phyloP scores from a whole-genome alignment of 2,797 vertebrate genomes.

The Lutjanus campechanus region DNA sequence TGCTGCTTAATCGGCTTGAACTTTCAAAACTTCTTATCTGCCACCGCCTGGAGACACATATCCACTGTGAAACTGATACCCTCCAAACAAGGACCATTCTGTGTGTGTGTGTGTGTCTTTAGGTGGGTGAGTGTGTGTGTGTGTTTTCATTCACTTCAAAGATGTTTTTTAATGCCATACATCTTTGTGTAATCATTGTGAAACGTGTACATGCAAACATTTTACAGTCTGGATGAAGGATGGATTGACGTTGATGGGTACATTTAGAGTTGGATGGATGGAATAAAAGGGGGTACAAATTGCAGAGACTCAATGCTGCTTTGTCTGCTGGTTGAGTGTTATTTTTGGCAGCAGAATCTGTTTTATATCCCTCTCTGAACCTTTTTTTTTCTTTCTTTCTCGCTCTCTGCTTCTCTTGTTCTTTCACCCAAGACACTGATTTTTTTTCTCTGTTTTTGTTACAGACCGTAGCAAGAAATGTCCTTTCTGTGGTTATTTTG shows the following conservation, averaged over 20 bases:
- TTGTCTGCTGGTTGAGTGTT: slow-evolving; percentile 35
- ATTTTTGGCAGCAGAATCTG: slow-evolving; percentile 42
- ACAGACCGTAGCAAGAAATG: neutral
- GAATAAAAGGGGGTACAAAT: slow-evolving; percentile 3
- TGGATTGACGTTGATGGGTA: slow-evolving; percentile 2
- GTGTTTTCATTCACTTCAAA: neutral
- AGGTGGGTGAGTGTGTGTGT: slow-evolving; percentile 1
- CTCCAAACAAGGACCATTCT: slow-evolving; percentile 34
- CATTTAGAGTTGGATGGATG: neutral
- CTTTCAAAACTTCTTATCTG: slow-evolving; percentile 67
- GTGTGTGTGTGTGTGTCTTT: slow-evolving; percentile 16
- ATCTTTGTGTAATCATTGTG: neutral
- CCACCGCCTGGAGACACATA: slow-evolving; percentile 31
- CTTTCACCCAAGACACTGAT: slow-evolving; percentile 4
- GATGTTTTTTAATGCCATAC: neutral
- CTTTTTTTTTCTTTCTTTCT: neutral
- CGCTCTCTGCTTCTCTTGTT: slow-evolving; percentile 21
- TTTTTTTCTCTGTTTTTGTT: slow-evolving; percentile 1
- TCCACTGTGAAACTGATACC: slow-evolving; percentile 65
- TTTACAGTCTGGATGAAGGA: neutral
- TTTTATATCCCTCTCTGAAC: slow-evolving; percentile 20
- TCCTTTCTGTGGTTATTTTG: slow-evolving; percentile 8
- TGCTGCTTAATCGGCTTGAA: slow-evolving; percentile 73
- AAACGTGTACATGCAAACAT: neutral
- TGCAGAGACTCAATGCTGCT: slow-evolving; percentile 8